These are phyloP conservation scores for Brachyptera risi DNA, from an alignment of 2,888 invertebrate genomes.

Conservation along the genomic window DNA sequence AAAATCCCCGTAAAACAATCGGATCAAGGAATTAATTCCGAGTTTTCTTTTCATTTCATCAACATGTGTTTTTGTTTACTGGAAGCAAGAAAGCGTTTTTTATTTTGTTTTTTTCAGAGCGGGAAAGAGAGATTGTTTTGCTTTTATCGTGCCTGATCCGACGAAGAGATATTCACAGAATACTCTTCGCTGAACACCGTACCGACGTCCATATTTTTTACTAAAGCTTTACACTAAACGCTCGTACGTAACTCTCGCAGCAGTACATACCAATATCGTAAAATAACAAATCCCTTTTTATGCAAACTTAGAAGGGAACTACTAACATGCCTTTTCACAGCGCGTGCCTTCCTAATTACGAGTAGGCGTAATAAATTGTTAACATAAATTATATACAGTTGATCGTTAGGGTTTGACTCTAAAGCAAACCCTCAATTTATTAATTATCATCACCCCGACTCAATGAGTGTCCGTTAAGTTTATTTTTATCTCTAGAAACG, in stretches of 20 bases:
- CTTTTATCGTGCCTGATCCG: neutral
- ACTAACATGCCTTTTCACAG: neutral
- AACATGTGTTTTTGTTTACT: neutral
- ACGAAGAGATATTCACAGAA: constrained; percentile 46
- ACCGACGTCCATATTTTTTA: too few relatives aligned
- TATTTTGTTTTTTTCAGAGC: neutral
- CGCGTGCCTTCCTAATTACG: neutral
- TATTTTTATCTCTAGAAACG: too few relatives aligned
- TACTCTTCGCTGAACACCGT: constrained; percentile 36
- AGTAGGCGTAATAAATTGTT: neutral
- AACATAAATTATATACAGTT: neutral
- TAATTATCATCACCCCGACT: too few relatives aligned
- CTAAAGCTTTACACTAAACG: constrained; percentile 31
- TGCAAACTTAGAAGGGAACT: neutral
- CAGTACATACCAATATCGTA: constrained; percentile 19
- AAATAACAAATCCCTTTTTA: constrained; percentile 14
- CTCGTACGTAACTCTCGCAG: constrained; percentile 20
- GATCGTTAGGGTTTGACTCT: neutral
- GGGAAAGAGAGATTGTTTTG: constrained; percentile 1
- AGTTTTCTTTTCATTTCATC: neutral
- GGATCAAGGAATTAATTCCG: neutral
- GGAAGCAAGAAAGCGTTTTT: constrained; percentile 9
- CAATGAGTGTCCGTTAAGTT: too few relatives aligned
- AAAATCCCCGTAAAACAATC: neutral
- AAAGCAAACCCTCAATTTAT: too few relatives aligned